Evolutionary conservation across 2,113 vertebrate species (phyloP), one percentile per base, ranked within the genome.

Genomic region (Nematolebias whitei): DNA sequence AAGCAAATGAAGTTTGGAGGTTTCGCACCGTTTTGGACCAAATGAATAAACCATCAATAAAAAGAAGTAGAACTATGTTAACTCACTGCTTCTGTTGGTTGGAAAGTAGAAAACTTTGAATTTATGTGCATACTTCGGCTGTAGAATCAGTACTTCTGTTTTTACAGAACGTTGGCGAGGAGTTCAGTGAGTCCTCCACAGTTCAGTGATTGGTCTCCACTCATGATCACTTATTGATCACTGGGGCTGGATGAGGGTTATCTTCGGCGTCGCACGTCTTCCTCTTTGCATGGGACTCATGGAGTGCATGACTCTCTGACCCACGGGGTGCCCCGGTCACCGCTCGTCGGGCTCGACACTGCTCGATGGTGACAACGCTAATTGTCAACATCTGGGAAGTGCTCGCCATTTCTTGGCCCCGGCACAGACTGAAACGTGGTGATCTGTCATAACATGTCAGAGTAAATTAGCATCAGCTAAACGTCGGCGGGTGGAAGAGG

Each of bases 321-420:
- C 87, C 43, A 57, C 15, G 12, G 63, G 80, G 65, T 23, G 15
- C 62, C 40, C 65, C 45, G 79, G 77, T 78, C 73, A 43, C 75
- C 20, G 44, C 76, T 87, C 55, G 71, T 77, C 63, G 68, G 63
- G 53, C 79, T 76, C 89, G 88, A 91, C 74, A 47, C 83, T 91
- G 70, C 74, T 65, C 55, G 50, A 79, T 87, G 79, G 78, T 77
- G 83, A 91, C 87, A 85, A 78, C 41, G 53, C 85, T 92, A 92
- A 92, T 92, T 88, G 86, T 84, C 78, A 88, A 88, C 90, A 91
- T 89, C 79, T 91, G 91, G 78, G 51, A 79, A 82, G 84, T 64
- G 72, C 83, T 68, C 52, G 75, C 64, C 68, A 23, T 77, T 78
- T 64, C 61, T 78, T 63, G 56, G 49, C 54, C 26, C 50, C 49